phyloP scores from a whole-genome alignment of 2,888 invertebrate genomes.

The Sinelater perroti region DNA sequence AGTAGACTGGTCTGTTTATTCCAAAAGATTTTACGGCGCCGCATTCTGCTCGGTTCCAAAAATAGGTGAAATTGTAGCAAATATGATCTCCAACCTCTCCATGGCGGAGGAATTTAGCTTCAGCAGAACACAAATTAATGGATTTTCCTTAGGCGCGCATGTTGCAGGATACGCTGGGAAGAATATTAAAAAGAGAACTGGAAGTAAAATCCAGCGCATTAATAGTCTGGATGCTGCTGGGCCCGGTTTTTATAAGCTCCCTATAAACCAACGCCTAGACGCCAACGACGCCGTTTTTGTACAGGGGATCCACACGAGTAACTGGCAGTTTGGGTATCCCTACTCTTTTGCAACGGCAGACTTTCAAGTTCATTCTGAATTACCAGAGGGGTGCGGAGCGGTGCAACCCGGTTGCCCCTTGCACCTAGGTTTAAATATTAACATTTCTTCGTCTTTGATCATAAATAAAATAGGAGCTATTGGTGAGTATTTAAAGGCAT shows the following conservation, averaged over 20 bases:
- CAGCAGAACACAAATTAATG: neutral
- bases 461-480: too few species aligned
- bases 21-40: neutral
- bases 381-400: neutral
- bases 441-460: neutral
- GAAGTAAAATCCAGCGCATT: neutral
- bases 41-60: neutral
- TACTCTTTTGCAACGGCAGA: neutral
- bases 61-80: neutral
- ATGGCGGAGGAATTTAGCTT: neutral
- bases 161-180: slow-evolving; percentile 10
- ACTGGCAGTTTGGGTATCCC: neutral
- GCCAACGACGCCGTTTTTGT: neutral
- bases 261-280: neutral
- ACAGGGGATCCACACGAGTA: neutral
- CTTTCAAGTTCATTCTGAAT: neutral
- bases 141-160: slow-evolving; percentile 20
- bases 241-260: neutral
- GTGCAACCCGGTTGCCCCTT: neutral
- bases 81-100: neutral
- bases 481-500: too few species aligned
- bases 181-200: neutral
- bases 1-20: neutral
- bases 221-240: slow-evolving; percentile 12
- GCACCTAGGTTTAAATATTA: neutral